Base-by-base conservation (phyloP, 2,797 vertebrate genomes). In the Bradypodion pumilum region DNA sequence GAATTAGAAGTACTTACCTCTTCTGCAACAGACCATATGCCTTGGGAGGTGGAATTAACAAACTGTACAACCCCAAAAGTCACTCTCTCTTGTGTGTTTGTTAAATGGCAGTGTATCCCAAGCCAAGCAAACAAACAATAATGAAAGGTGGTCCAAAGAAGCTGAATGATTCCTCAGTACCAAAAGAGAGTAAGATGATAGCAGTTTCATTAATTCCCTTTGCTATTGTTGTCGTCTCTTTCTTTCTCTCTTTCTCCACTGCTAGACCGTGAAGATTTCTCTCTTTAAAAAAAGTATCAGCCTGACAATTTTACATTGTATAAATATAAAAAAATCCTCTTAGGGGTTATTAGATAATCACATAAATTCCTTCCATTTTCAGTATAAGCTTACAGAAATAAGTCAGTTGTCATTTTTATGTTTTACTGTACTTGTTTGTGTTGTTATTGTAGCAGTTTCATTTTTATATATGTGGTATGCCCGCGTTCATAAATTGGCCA, bases 311-410 rank as follows among this genome's bases (percentile, higher is more conserved):
- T 32, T 75, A 69, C n/a, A 62, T 15, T 35, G 60, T 66, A 63
- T 46, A 3, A 59, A 49, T 65, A 72, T 37, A 35, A 85, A 75
- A 75, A 85, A 69, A 85, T 59, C 80, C 73, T 75, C 78, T 37
- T n/a, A 2, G 63, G 69, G 63, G 73, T 85, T 40, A 68, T 81
- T 85, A 72, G 42, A 59, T 44, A 70, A 69, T 42, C 42, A 37
- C 69, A 84, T 56, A 56, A 84, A 79, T 84, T 35, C 59, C 12
- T 23, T 74, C 32, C 27, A 69, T 27, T n/a, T 40, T 46, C 62
- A 23, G 21, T 16, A 6, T 69, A 81, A 85, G 56, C 25, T 75
- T 76, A n/a, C 29, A 19, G 65, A 23, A 85, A 81, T 29, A 42
- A 78, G 82, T 79, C 66, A 79, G 76, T 25, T 73, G 68, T 65